phyloP scores from a whole-genome alignment of 2,797 vertebrate species.

The Cirrhinus molitorella region DNA sequence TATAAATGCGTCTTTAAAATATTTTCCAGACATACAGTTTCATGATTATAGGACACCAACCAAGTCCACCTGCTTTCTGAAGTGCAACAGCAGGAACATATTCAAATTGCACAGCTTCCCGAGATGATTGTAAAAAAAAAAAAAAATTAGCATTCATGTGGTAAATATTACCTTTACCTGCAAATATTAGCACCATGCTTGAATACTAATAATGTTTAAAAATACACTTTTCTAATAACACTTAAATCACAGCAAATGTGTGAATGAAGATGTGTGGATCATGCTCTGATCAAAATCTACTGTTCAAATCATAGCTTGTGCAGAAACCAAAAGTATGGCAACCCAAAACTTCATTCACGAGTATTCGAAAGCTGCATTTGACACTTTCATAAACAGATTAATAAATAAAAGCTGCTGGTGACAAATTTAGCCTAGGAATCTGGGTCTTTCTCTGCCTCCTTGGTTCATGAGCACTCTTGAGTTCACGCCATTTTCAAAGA shows the following conservation, averaged over 20 bases:
- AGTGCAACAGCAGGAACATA: not conserved
- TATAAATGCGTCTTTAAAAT: not conserved
- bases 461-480: not conserved
- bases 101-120: not conserved
- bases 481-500: not conserved
- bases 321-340: not conserved
- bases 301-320: constrained; percentile 1
- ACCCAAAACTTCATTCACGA: not conserved
- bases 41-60: not conserved
- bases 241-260: not conserved
- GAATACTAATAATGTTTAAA: not conserved
- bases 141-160: not conserved
- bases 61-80: constrained; percentile 1
- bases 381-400: constrained; percentile 24
- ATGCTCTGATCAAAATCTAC: not conserved
- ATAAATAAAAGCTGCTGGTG: constrained; percentile 26
- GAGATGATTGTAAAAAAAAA: not conserved
- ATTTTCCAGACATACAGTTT: not conserved
- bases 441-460: not conserved
- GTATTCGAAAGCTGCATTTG: not conserved
- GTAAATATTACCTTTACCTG: not conserved
- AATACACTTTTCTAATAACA: not conserved
- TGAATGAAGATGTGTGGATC: not conserved
- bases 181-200: not conserved
- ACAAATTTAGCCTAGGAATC: constrained; percentile 14